Evolutionary conservation across 2,888 invertebrate species (phyloP), one percentile per base, ranked within the genome.

Genomic region (Pogonocherus hispidulus): DNA sequence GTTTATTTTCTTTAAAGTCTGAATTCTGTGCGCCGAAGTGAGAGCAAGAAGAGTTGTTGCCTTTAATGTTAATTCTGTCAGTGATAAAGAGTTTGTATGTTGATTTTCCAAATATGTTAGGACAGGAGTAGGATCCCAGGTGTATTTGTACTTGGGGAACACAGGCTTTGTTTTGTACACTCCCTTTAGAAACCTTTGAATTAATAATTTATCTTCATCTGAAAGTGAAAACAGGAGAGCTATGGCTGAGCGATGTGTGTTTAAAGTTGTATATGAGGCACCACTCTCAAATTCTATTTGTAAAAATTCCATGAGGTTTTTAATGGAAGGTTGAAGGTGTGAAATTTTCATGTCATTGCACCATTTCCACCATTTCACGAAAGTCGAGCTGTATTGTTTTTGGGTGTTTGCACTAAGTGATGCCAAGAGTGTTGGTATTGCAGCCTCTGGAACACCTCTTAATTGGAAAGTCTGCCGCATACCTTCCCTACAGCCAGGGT

Each of bases 351-450:
- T 44, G 5, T 9, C n/a, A 49, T 19, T 60, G 14, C 20, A 16
- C 1, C 44, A 60, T 8, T 47, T 2, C 49, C 49, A 49, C 60
- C 49, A 49, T 47, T 49, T 60, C 0, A 23, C 9, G 19, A 16
- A 49, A 6, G 47, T 46, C 3, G 3, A 6, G 27, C 23, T 47
- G 19, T 46, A 60, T 60, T 60, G 46, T 27, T 47, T 60, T 47
- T 46, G 3, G 1, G 49, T 27, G 27, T 47, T 35, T 5, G n/a
- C 18, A 19, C 60, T 49, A 0, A 60, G 16, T 16, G 60, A 62
- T 14, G 35, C 35, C 3, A 51, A 18, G 11, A 62, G 0, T 11
- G 14, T 41, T 11, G n/a, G n/a, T n/a, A n/a, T n/a, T n/a, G n/a
- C n/a, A n/a, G n/a, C n/a, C n/a, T n/a, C n/a, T n/a, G 41, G 41